Base-by-base conservation (phyloP, 1,140 invertebrate species). In the Xylocopa sonorina region DNA sequence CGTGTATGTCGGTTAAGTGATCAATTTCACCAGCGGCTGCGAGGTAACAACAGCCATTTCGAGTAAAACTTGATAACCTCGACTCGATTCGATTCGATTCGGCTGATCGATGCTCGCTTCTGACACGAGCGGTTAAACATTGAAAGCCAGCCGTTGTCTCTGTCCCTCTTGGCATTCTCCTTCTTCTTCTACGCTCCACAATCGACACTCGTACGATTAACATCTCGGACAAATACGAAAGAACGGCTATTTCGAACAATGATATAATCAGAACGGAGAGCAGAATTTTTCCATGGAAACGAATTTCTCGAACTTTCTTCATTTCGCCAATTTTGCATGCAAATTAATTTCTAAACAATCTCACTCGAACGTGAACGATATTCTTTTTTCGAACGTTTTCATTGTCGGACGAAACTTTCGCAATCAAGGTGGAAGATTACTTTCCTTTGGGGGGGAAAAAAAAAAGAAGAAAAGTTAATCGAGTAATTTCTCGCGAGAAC, bases 61-160 rank as follows among this genome's bases (percentile, higher is more conserved):
- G 18, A 69, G 53, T n/a, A 50, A 58, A 83, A 85, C 64, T 78
- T 81, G 84, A 80, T 83, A 71, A 48, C 78, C 78, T 78, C 78
- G 78, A 76, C 74, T 81, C 75, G 57, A 78, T 78, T 73, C 62
- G 46, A 58, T 69, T 62, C 43, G 58, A 57, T 77, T 68, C 62
- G 29, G 34, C 46, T 55, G 51, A 78, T 82, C 27, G 62, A 74
- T 76, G 58, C 34, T 51, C 68, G 43, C 48, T 67, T 75, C 29
- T 43, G 69, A 69, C 57, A 32, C 46, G 46, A 64, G 34, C 3
- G 16, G 14, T 27, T 38, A 12, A n/a, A 18, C 53, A 21, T 18
- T 18, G 24, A 38, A 53, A 69, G n/a, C 24, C 14, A n/a, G 32
- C 18, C 14, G 7, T 24, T 29, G 16, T 55, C 55, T 69, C 24